Evolutionary conservation across 1,140 invertebrate species (phyloP), one percentile per base, ranked within the genome.

Genomic region (Gonioctena quinquepunctata): DNA sequence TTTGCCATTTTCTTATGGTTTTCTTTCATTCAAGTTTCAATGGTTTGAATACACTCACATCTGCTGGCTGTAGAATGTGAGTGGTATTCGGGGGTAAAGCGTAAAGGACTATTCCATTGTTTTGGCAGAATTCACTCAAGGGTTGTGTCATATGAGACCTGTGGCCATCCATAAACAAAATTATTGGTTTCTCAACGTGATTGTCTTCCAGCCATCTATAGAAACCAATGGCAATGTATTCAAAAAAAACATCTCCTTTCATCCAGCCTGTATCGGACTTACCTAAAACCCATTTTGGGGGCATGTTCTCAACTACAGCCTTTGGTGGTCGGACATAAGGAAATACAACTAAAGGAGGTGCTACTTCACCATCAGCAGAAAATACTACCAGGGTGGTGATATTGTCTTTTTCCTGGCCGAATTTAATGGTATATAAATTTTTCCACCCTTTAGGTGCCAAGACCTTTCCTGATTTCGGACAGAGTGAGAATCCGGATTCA

Each of bases 91-190:
- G 82, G 49, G 73, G 72, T 1, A 84, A 71, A 18, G 77, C 76
- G 16, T 80, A 50, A 19, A 83, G 68, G 19, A 79, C 65, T 48
- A 84, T 82, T 25, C 71, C 72, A 61, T 83, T 79, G 62, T 80
- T 76, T 22, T 70, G 70, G 70, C 83, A 84, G 67, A 81, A 81
- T 54, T 80, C 8, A 62, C 54, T 72, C 21, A 79, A 28, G 33
- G 77, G 67, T 6, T 79, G 72, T 22, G 77, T 73, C 23, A 83
- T 49, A 66, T 84, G 79, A 19, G 78, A 80, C 48, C 28, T 49
- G 72, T 82, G 80, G 7, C 81, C 81, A 77, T 83, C 82, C 19
- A 83, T 59, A 77, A 82, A 83, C 4, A 83, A 64, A 49, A 79
- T 72, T 18, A 83, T 21, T 18, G 63, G 49, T 19, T 22, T 6